These are phyloP conservation scores for Crotalus horridus DNA, from an alignment of 2,113 vertebrate species.

Conservation along the genomic window DNA sequence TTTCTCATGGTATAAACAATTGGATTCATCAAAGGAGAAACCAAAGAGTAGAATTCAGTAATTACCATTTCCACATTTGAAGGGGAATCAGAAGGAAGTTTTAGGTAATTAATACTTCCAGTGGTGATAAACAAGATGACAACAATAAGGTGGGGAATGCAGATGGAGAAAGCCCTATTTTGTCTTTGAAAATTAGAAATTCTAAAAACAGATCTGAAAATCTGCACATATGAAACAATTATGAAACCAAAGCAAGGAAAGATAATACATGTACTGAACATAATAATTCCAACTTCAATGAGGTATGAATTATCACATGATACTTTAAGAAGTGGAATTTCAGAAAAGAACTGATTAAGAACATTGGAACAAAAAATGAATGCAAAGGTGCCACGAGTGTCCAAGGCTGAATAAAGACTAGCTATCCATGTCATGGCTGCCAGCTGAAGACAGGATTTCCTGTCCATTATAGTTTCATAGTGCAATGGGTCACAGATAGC, in stretches of 20 bases:
- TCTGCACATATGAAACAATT: slow-evolving; percentile 21
- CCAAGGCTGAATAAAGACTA: slow-evolving; percentile 16
- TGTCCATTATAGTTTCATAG: slow-evolving; percentile 24
- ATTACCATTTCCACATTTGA: slow-evolving; percentile 16
- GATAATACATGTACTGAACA: not conserved
- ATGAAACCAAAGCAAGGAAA: slow-evolving; percentile 32
- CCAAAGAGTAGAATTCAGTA: slow-evolving; percentile 42
- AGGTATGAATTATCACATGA: slow-evolving; percentile 23
- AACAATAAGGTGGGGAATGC: slow-evolving; percentile 39
- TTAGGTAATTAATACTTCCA: slow-evolving; percentile 36
- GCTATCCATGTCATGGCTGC: slow-evolving; percentile 5
- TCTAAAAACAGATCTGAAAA: slow-evolving; percentile 35
- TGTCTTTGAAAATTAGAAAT: not conserved
- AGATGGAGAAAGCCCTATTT: slow-evolving; percentile 41
- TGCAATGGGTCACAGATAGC: slow-evolving; percentile 38
- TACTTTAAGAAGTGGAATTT: slow-evolving; percentile 38
- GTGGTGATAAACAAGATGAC: slow-evolving; percentile 35
- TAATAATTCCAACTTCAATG: slow-evolving; percentile 4
- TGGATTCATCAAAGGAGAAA: slow-evolving; percentile 34
- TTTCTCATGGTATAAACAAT: slow-evolving; percentile 48
- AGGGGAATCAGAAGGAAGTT: not conserved
- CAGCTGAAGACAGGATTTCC: slow-evolving; percentile 13
- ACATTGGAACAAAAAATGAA: slow-evolving; percentile 35
- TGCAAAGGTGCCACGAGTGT: slow-evolving; percentile 31
- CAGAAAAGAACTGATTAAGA: slow-evolving; percentile 48